Evolutionary conservation across 2,797 vertebrate species (phyloP).

Genomic region (Esox lucius): DNA sequence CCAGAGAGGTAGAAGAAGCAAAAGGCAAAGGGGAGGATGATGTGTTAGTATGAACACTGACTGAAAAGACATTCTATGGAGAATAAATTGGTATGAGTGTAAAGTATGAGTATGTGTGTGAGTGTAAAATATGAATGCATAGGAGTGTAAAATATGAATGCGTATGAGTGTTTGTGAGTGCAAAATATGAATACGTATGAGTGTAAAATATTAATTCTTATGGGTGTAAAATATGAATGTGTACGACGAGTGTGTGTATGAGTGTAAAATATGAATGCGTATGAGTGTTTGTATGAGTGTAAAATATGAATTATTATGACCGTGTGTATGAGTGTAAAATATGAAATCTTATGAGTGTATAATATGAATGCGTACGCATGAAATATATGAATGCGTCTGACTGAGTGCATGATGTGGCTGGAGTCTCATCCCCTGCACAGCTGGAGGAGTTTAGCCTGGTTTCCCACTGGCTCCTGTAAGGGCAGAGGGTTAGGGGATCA

Average conservation of each 20-base stretch:
- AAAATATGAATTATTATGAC: too few species aligned
- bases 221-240: too few species aligned
- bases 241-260: too few species aligned
- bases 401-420: not conserved
- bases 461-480: not conserved
- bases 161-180: not conserved
- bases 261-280: too few species aligned
- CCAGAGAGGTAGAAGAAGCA: not conserved
- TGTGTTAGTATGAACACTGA: not conserved
- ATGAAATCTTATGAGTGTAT: too few species aligned
- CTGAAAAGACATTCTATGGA: not conserved
- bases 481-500: constrained; percentile 35
- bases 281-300: constrained; percentile 1
- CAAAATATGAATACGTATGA: not conserved
- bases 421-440: constrained; percentile 15
- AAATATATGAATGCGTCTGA: too few species aligned
- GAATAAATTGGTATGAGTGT: not conserved
- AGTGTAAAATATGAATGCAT: too few species aligned
- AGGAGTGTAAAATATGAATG: constrained; percentile 1
- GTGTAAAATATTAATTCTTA: too few species aligned
- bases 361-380: too few species aligned
- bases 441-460: constrained; percentile 33
- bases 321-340: too few species aligned
- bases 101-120: too few species aligned
- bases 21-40: not conserved